Evolutionary conservation across 2,113 vertebrate genomes (phyloP), one percentile per base, ranked within the genome.

Genomic region (Bambusicola thoracicus): DNA sequence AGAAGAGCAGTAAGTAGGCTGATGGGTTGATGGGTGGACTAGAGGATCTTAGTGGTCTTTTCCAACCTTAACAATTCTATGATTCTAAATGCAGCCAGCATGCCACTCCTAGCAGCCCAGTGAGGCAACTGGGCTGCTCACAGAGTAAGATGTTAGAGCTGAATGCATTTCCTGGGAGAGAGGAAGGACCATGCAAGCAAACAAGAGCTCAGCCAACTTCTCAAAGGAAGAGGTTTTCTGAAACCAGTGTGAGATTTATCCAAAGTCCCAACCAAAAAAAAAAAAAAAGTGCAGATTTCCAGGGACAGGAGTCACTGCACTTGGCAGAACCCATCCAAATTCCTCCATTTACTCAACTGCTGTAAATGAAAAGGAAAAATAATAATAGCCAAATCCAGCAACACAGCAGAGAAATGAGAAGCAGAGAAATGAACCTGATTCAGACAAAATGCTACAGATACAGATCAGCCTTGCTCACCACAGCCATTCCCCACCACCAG

Each of bases 111-210:
- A 16, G 30, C 72, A 92, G 73, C 38, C 83, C 69, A 2, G 36
- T n/a, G 86, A 90, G 74, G 68, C 88, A 95, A 80, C 65, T 56
- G 79, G 81, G 53, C 81, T 94, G 89, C 74, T 85, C 56, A 21
- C 27, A 75, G 88, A 61, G 61, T n/a, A 92, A 10, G 61, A 86
- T 29, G 11, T 75, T 84, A 61, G 25, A 81, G 53, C 59, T 0
- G 1, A 95, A 53, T 2, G 4, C 66, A 44, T 94, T 95, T 91
- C 58, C 75, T 85, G 84, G 58, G 59, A 85, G 75, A 77, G 30
- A 41, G 25, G 67, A 69, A 87, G 65, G 84, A 36, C 63, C 46
- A 46, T 91, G 75, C 2, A 51, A 93, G 67, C 68, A 90, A 95
- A 93, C 38, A 67, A 85, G 85, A 41, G 5, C 38, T 93, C 76